Percentiles rank a stretch among this genome's conserved stretches.
These are phyloP conservation scores for Poeciliopsis turrubarensis DNA, from an alignment of 2,113 vertebrate species.

Conservation along the genomic window DNA sequence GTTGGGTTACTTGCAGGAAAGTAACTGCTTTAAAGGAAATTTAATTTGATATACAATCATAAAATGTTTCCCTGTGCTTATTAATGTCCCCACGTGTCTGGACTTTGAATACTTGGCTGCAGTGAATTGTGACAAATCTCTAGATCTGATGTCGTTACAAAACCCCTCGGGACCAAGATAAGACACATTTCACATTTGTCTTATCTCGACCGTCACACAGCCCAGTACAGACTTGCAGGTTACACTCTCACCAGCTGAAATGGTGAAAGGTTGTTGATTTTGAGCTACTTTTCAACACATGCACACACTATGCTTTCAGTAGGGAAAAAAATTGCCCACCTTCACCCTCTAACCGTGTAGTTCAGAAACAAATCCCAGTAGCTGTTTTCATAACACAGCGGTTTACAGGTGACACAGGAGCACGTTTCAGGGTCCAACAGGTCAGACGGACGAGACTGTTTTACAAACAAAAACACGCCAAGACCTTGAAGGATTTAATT, in stretches of 20 bases:
- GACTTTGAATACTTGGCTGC: not conserved
- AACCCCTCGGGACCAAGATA: constrained; percentile 3
- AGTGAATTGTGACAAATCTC: constrained; percentile 7
- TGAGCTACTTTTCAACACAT: not conserved
- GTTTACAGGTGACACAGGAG: not conserved
- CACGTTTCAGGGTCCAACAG: not conserved
- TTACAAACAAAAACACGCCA: not conserved
- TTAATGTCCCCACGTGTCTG: not conserved
- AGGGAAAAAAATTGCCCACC: not conserved
- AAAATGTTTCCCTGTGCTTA: too few species aligned
- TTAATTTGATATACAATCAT: not conserved
- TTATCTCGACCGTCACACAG: not conserved
- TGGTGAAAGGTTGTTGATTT: not conserved
- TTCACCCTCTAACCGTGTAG: not conserved
- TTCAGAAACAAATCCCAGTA: not conserved
- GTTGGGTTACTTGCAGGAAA: not conserved
- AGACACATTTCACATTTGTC: not conserved
- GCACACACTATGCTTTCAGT: too few species aligned
- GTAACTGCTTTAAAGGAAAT: not conserved
- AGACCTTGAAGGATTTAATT: constrained; percentile 47
- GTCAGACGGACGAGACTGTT: not conserved
- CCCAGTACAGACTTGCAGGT: not conserved
- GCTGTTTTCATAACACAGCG: not conserved
- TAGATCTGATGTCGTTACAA: constrained; percentile 2
- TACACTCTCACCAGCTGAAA: not conserved